Evolutionary conservation across 2,888 invertebrate genomes (phyloP).

Genomic region (Amphipyra berbera): DNA sequence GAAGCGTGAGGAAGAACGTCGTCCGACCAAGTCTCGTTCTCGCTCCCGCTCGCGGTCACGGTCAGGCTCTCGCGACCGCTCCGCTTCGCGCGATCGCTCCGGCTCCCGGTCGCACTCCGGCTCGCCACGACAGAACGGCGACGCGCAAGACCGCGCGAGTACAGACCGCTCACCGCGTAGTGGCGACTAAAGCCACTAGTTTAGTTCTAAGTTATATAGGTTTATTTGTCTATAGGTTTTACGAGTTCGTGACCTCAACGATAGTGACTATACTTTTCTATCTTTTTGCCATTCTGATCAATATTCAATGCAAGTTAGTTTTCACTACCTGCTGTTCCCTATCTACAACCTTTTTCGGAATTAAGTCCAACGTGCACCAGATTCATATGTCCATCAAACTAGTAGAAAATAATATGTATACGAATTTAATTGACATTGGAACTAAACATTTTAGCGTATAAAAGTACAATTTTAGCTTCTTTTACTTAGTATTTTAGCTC

Average conservation of each 20-base stretch:
- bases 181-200: conserved; percentile 72
- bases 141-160: conserved; percentile 73
- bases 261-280: conserved; percentile 33
- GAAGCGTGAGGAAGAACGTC: conserved; percentile 82
- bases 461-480: conserved; percentile 48
- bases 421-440: conserved; percentile 30
- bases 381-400: not conserved
- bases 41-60: conserved; percentile 71
- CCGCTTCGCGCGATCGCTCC: conserved; percentile 72
- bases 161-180: conserved; percentile 84
- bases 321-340: conserved; percentile 8
- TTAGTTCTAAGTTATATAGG: conserved; percentile 51
- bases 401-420: conserved; percentile 20
- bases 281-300: conserved; percentile 26
- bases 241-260: conserved; percentile 67
- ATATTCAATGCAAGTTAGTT: conserved; percentile 26
- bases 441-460: conserved; percentile 13
- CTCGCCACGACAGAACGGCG: conserved; percentile 83
- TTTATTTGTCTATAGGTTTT: conserved; percentile 59
- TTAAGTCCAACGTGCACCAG: conserved; percentile 4
- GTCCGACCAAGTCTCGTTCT: conserved; percentile 80
- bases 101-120: conserved; percentile 74
- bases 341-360: conserved; percentile 4
- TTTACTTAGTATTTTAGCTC: conserved; percentile 1
- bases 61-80: conserved; percentile 74